A percentile compares a stretch with the other conserved stretches of the same genome.
These are phyloP conservation scores for Ispidina picta DNA, from an alignment of 2,797 vertebrate genomes.

Conservation along the genomic window DNA sequence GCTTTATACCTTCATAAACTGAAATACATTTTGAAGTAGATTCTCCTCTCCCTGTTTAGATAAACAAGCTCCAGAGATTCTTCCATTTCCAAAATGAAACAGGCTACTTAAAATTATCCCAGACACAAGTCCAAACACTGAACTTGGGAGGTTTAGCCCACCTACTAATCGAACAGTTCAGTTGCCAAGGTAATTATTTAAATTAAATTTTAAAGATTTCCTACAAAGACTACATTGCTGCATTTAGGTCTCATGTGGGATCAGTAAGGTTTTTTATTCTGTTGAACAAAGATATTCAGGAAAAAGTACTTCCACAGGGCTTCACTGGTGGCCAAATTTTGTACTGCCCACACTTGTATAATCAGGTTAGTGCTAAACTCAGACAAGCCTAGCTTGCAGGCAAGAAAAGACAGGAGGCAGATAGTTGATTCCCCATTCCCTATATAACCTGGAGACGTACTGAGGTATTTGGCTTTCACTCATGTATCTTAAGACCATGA, in stretches of 20 bases:
- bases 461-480: constrained; percentile 13
- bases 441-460: neutral
- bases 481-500: neutral
- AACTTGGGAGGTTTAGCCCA: constrained; percentile 38
- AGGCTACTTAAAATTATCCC: constrained; percentile 26
- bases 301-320: neutral
- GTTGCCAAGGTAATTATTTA: constrained; percentile 39
- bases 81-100: constrained; percentile 48
- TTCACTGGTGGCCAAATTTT: neutral
- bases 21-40: constrained; percentile 53
- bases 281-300: neutral
- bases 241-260: neutral
- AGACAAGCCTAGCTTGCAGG: constrained; percentile 48
- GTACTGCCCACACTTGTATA: neutral
- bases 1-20: neutral
- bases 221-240: neutral
- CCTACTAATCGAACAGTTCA: constrained; percentile 43
- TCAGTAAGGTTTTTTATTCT: neutral
- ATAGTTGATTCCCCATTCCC: constrained; percentile 56
- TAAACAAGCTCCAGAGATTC: constrained; percentile 43
- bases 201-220: constrained; percentile 26
- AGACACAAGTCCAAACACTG: constrained; percentile 39
- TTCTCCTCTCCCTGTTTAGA: constrained; percentile 68
- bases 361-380: constrained; percentile 35
- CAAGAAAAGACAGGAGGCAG: constrained; percentile 30